Evolutionary conservation across 2,797 vertebrate genomes (phyloP).

Genomic region (Channallabes apus): DNA sequence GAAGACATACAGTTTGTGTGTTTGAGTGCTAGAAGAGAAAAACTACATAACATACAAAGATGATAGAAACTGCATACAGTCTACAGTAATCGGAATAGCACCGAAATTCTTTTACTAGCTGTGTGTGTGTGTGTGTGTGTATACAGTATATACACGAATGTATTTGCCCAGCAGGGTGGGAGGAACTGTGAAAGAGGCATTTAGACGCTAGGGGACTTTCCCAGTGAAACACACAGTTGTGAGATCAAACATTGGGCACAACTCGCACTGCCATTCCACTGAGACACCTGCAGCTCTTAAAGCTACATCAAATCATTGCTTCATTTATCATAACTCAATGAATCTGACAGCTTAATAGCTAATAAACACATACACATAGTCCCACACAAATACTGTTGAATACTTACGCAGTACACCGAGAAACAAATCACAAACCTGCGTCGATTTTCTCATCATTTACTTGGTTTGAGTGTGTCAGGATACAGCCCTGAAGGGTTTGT

Average conservation of each 20-base stretch:
- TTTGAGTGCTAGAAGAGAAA: not conserved
- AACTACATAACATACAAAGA: not conserved
- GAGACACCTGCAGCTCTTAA: conserved; percentile 54
- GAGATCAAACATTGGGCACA: conserved; percentile 52
- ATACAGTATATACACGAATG: conserved; percentile 17
- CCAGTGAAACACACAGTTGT: conserved; percentile 49
- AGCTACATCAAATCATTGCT: conserved; percentile 39
- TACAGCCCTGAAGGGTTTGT: not conserved
- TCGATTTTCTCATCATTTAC: not conserved
- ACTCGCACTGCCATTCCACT: conserved; percentile 37
- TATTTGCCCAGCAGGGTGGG: conserved; percentile 53
- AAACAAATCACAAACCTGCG: not conserved
- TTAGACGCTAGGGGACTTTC: conserved; percentile 58
- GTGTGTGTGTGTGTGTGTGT: conserved; percentile 29
- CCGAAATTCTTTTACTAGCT: conserved; percentile 22
- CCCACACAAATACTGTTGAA: not conserved
- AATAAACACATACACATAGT: conserved; percentile 24
- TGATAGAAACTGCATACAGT: not conserved
- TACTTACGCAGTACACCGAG: not conserved
- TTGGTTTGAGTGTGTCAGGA: not conserved
- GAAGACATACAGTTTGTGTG: not conserved
- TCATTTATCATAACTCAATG: conserved; percentile 49
- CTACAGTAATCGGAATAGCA: conserved; percentile 23
- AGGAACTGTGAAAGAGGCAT: conserved; percentile 42
- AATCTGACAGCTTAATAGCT: conserved; percentile 49